Percentiles rank a stretch among this genome's conserved stretches.
These are phyloP conservation scores for Ceratotherium simum DNA, from an alignment of 2,113 vertebrate genomes.

Conservation along the genomic window DNA sequence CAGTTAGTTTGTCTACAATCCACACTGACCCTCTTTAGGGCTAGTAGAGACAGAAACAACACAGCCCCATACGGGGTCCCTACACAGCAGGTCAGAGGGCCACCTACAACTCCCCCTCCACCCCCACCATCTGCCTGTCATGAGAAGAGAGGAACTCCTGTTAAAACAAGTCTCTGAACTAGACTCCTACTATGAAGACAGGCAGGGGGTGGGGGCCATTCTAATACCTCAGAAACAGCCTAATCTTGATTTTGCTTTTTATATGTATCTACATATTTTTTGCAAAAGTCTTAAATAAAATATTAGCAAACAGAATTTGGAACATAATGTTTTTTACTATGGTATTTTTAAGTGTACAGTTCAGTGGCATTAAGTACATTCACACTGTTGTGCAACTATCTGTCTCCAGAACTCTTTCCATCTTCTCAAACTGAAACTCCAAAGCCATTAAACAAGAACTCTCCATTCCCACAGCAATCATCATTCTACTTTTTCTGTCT, in stretches of 20 bases:
- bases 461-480: neutral
- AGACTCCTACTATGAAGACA: neutral
- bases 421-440: too few relatives aligned
- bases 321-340: neutral
- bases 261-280: neutral
- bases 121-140: neutral
- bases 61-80: neutral
- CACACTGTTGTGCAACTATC: too few relatives aligned
- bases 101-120: neutral
- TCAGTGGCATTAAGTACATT: neutral
- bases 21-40: neutral
- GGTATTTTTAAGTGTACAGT: neutral
- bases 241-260: neutral
- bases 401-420: neutral
- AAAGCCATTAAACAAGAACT: neutral
- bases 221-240: neutral
- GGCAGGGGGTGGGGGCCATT: too few relatives aligned
- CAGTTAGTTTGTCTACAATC: neutral
- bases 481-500: neutral
- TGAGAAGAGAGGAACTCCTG: neutral
- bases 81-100: neutral
- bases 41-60: neutral
- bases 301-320: neutral
- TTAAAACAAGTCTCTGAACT: neutral
- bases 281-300: neutral